Conservation (phyloP, 2,888 invertebrate genomes). For the Acleris laterana region DNA sequence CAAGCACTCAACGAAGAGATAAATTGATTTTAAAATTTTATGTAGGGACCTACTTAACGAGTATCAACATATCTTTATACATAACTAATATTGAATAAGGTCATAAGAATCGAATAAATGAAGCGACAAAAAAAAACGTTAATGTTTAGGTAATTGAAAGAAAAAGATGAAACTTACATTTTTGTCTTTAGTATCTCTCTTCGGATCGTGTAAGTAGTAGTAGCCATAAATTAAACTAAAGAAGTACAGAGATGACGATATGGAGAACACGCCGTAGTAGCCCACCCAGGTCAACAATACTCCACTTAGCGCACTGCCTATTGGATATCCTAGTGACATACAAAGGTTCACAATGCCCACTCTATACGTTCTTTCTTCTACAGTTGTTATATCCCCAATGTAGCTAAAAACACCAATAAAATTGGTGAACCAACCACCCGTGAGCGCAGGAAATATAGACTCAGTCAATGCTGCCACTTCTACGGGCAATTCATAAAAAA, state of each 20-base stretch:
- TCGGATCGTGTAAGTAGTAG: slow-evolving; percentile 87
- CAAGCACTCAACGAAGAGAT: no score
- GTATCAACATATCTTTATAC: no score
- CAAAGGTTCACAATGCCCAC: slow-evolving; percentile 95
- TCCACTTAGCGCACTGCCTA: slow-evolving; percentile 94
- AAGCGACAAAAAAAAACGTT: no score
- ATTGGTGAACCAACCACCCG: slow-evolving; percentile 94
- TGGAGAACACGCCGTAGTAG: slow-evolving; percentile 91
- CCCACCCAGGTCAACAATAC: slow-evolving; percentile 88
- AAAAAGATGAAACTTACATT: slow-evolving; percentile 48
- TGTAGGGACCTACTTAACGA: no score
- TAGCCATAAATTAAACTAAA: slow-evolving; percentile 90
- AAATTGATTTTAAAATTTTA: no score
- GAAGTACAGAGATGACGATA: slow-evolving; percentile 89
- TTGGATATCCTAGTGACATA: slow-evolving; percentile 93
- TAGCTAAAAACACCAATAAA: slow-evolving; percentile 95
- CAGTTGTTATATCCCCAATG: slow-evolving; percentile 92
- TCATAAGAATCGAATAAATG: no score
- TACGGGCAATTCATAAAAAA: slow-evolving; percentile 90
- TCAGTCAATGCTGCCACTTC: slow-evolving; percentile 91
- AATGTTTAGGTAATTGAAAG: no score
- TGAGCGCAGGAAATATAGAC: slow-evolving; percentile 91
- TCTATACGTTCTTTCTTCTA: slow-evolving; percentile 91
- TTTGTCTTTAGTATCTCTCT: slow-evolving; percentile 52
- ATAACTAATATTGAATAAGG: no score